phyloP scores from a whole-genome alignment of 2,797 vertebrate species.

The Prunella strophiata region DNA sequence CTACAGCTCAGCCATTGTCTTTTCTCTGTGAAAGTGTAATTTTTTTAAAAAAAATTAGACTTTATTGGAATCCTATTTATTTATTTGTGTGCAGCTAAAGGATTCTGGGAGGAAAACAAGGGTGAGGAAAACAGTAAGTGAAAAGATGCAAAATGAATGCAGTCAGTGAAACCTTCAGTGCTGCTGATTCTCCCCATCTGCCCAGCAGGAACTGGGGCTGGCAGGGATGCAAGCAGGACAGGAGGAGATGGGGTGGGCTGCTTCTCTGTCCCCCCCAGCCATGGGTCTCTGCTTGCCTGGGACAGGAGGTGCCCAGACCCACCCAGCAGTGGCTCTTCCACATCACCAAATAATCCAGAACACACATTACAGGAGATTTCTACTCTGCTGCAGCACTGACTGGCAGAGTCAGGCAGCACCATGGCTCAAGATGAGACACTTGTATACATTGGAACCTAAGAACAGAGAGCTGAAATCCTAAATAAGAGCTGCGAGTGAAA shows the following conservation, averaged over 20 bases:
- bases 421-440: not conserved
- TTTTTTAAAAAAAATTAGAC: not conserved
- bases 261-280: fast-evolving
- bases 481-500: not conserved
- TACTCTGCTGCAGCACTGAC: not conserved
- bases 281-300: not conserved
- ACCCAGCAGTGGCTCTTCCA: fast-evolving
- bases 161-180: not conserved
- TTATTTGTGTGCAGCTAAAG: not conserved
- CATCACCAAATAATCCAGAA: fast-evolving
- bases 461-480: not conserved
- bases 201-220: not conserved
- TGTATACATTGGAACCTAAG: not conserved
- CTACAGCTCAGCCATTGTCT: not conserved
- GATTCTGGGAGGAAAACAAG: not conserved
- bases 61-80: not conserved
- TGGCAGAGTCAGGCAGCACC: not conserved
- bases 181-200: not conserved
- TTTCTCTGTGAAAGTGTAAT: not conserved
- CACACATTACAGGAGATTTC: not conserved
- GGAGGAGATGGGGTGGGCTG: not conserved
- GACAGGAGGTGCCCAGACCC: not conserved
- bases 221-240: not conserved
- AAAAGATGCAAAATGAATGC: not conserved
- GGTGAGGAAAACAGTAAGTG: not conserved